Base-by-base conservation (phyloP, 2,888 invertebrate genomes). In the Eupithecia vulgata region DNA sequence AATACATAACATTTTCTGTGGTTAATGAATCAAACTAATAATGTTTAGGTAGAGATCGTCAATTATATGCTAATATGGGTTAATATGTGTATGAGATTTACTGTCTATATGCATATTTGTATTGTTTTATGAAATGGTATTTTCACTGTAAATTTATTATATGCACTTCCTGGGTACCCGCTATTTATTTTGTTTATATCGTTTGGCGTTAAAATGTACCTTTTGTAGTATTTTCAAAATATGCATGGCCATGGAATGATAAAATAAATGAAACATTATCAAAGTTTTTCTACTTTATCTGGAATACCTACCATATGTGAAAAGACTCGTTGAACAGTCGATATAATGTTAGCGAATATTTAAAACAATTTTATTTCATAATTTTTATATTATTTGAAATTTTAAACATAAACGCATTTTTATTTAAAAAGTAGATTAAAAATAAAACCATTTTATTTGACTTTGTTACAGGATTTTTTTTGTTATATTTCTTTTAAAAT, bases 241-340 rank as follows among this genome's bases (percentile, higher is more conserved):
- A 83, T 92, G 94, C 94, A 94, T 94, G 94, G 92, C 91, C 87
- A 90, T 88, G 91, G 91, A 91, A 92, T 91, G 92, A 84, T 84
- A 83, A 81, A 83, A 77, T 59, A 74, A 75, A 78, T 79, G 25
- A 13, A 65, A 21, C 13, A 65, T 65, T 13, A 25, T 40, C 21
- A 65, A 37, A n/a, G 17, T 17, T 61, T 34, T 65, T 65, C 10
- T 25, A 6, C 81, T 81, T 81, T 81, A 77, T 80, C 79, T 72
- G 72, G 69, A 72, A 59, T 78, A 78, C 78, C 76, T 76, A 76
- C 34, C 8, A 17, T 35, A 64, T 70, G 48, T 70, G 62, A 70
- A 67, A 85, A 85, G 65, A 81, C 82, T 84, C 83, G 72, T 76
- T 83, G 82, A 80, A 25, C 65, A 65, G 40, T 65, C 65, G n/a